Conservation (phyloP, 1,140 invertebrate genomes). For the Colletes gigas region DNA sequence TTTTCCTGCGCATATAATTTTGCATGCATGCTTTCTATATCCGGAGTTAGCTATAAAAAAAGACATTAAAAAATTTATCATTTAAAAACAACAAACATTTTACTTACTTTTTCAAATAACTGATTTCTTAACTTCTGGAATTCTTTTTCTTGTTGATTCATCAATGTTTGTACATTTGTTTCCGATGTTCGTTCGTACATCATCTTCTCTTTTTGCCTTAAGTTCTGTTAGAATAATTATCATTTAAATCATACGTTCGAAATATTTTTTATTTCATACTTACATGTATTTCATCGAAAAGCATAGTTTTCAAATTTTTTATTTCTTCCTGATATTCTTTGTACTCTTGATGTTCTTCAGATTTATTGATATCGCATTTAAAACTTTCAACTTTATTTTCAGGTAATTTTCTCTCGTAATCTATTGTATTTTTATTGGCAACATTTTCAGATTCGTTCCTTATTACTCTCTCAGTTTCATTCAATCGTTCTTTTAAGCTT, state of each 20-base stretch:
- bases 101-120: conserved; percentile 65
- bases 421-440: conserved; percentile 62
- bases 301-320: conserved; percentile 66
- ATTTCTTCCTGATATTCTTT: conserved; percentile 77
- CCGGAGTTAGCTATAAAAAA: conserved; percentile 66
- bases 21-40: conserved; percentile 74
- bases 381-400: conserved; percentile 33
- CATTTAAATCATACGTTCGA: conserved; percentile 3
- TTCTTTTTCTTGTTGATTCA: conserved; percentile 75
- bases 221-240: conserved; percentile 39
- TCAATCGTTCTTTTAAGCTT: conserved; percentile 82
- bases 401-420: conserved; percentile 56
- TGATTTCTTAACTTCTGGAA: conserved; percentile 72
- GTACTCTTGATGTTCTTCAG: conserved; percentile 76
- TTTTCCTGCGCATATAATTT: conserved; percentile 77
- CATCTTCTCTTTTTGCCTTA: conserved; percentile 51
- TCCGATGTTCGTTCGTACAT: conserved; percentile 57
- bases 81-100: conserved; percentile 1
- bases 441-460: conserved; percentile 75
- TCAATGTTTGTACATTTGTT: conserved; percentile 64
- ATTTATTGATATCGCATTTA: conserved; percentile 17
- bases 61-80: conserved; percentile 3
- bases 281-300: conserved; percentile 75
- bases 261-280: conserved; percentile 17
- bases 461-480: conserved; percentile 82